Percentiles rank a stretch among this genome's conserved stretches.
phyloP scores from a whole-genome alignment of 2,113 vertebrate genomes.

The Eonycteris spelaea region DNA sequence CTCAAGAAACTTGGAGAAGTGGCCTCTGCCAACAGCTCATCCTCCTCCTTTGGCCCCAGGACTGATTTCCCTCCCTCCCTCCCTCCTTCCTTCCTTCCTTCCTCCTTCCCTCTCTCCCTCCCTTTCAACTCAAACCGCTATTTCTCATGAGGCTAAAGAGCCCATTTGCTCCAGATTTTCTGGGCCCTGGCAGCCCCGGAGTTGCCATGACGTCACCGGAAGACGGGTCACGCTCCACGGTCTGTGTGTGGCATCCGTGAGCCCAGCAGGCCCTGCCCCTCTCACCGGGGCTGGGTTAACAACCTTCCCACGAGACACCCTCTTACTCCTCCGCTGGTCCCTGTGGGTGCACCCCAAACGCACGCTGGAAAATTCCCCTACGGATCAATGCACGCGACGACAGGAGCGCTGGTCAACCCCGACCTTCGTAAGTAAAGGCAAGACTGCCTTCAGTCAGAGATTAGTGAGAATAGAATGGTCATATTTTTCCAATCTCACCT shows the following conservation, averaged over 20 bases:
- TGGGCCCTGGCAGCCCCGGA: neutral
- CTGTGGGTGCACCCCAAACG: neutral
- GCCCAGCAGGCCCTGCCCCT: neutral
- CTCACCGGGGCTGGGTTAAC: neutral
- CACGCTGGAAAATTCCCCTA: neutral
- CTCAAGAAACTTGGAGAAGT: neutral
- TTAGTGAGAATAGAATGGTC: neutral
- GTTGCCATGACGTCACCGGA: neutral
- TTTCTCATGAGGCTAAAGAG: neutral
- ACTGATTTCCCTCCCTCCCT: neutral
- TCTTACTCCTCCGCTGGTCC: neutral
- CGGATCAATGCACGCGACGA: fast-evolving
- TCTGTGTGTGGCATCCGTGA: neutral
- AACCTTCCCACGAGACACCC: neutral
- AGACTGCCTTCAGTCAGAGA: neutral
- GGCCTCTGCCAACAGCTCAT: neutral
- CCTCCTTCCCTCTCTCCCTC: neutral
- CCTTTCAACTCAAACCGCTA: neutral
- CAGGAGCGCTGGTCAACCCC: neutral
- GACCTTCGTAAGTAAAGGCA: neutral
- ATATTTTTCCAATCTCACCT: neutral
- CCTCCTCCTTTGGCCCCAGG: neutral
- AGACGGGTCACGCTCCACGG: neutral
- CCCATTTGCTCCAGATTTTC: neutral
- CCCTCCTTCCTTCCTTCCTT: neutral